Evolutionary conservation across 2,113 vertebrate genomes (phyloP), one percentile per base, ranked within the genome.

Genomic region (Chionomys nivalis): DNA sequence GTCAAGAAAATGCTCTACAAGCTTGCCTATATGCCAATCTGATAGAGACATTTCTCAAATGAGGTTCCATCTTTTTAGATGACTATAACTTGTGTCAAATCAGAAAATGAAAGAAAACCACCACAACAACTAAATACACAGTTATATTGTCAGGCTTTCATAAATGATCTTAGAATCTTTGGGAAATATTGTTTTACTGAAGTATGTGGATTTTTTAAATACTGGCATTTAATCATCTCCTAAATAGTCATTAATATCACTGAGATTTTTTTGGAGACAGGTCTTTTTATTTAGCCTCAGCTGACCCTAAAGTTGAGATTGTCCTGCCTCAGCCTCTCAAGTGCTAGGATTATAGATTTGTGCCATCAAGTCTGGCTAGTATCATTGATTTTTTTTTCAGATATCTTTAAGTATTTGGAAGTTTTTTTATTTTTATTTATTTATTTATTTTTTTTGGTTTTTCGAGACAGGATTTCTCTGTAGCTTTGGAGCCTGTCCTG

Each of bases 101-200:
- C 5, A 2, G 7, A 70, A 70, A n/a, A 55, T 19, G n/a, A 81
- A 81, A 68, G 2, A 13, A 52, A 68, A 16, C 31, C 66, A 68
- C 31, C 28, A 68, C 31, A 68, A 68, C 13, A 68, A 55, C 17
- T 52, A 36, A 81, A 26, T 52, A n/a, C 49, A 55, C 49, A 81
- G 49, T n/a, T 58, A 55, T 19, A 55, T 14, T 58, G 52, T 12
- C 11, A 42, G 81, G 12, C n/a, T 83, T 42, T 83, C 58, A 83
- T 63, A 63, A 14, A 24, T 87, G 47, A 65, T 96, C 92, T 88
- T 89, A 65, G 26, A 89, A 61, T 17, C 55, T 86, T 89, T 94
- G 52, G 49, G 73, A 87, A 93, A 73, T 75, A 79, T 23, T 78
- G 36, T 86, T 79, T 91, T 55, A 72, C 16, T 87, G 58, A 77